Evolutionary conservation across 2,888 invertebrate species (phyloP).

Genomic region (Elegia similella): DNA sequence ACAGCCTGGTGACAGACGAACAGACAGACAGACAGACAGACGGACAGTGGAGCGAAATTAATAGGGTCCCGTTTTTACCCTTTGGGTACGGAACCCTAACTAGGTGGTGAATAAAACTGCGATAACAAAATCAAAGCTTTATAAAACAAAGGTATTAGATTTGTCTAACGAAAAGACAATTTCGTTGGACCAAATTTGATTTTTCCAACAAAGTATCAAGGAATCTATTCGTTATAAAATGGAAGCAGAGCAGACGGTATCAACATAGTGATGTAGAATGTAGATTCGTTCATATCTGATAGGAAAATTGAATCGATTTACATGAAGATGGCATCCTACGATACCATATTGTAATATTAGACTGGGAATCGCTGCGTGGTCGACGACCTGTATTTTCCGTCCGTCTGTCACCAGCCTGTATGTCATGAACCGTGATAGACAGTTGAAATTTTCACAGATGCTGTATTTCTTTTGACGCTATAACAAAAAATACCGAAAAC

Average conservation of each 20-base stretch:
- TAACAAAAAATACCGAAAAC: too few relatives aligned
- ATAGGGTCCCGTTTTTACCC: too few relatives aligned
- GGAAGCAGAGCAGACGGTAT: conserved; percentile 1
- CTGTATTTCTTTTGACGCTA: too few relatives aligned
- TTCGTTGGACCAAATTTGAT: neutral
- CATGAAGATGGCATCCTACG: conserved; percentile 8
- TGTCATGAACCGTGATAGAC: too few relatives aligned
- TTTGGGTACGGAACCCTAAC: too few relatives aligned
- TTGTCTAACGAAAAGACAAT: neutral
- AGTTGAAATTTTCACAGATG: too few relatives aligned
- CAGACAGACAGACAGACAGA: too few relatives aligned
- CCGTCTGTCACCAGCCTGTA: too few relatives aligned
- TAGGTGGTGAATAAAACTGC: too few relatives aligned
- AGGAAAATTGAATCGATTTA: conserved; percentile 18
- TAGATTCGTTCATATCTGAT: conserved; percentile 13
- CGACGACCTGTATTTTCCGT: neutral
- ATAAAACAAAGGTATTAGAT: neutral
- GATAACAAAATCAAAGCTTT: too few relatives aligned
- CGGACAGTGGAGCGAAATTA: too few relatives aligned
- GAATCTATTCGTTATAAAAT: neutral
- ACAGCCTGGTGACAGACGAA: too few relatives aligned
- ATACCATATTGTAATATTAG: conserved; percentile 8
- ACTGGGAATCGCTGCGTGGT: neutral
- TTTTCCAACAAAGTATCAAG: neutral
- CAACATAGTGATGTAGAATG: neutral